Conservation (phyloP, 2,113 vertebrate genomes). For the Python bivittatus region DNA sequence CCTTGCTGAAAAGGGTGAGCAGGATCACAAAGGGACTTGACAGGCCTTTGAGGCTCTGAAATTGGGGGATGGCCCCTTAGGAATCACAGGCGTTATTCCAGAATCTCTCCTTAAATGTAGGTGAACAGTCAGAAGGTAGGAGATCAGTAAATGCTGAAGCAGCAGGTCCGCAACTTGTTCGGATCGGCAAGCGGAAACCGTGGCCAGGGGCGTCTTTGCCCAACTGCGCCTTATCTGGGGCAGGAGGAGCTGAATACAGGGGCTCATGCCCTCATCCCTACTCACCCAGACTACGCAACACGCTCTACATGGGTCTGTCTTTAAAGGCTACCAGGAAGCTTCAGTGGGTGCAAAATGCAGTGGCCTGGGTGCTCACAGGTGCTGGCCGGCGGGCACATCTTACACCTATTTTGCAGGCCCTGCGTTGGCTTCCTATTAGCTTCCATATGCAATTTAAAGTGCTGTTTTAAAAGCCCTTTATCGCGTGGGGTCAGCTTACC, state of each 20-base stretch:
- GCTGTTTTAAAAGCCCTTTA: neutral
- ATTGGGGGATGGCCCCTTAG: neutral
- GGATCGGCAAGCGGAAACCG: no score
- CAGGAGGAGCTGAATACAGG: neutral
- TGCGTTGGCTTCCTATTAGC: neutral
- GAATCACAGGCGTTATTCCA: neutral
- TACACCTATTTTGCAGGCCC: neutral
- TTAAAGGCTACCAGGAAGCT: neutral
- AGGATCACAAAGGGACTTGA: neutral
- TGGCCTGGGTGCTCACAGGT: neutral
- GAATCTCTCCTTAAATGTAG: no score
- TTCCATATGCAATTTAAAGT: neutral
- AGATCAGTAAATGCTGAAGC: neutral
- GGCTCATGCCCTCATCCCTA: neutral
- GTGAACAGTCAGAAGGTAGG: neutral
- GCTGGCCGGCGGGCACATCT: neutral
- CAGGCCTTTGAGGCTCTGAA: neutral
- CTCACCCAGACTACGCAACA: neutral
- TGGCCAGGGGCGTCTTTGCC: neutral
- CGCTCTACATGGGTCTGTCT: neutral
- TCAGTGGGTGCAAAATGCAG: neutral
- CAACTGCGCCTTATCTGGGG: neutral
- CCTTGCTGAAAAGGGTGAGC: no score
- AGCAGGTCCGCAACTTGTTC: neutral
- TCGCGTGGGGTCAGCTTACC: neutral